Conservation (phyloP, 2,888 invertebrate species). For the Prosopocoilus inquinatus region DNA sequence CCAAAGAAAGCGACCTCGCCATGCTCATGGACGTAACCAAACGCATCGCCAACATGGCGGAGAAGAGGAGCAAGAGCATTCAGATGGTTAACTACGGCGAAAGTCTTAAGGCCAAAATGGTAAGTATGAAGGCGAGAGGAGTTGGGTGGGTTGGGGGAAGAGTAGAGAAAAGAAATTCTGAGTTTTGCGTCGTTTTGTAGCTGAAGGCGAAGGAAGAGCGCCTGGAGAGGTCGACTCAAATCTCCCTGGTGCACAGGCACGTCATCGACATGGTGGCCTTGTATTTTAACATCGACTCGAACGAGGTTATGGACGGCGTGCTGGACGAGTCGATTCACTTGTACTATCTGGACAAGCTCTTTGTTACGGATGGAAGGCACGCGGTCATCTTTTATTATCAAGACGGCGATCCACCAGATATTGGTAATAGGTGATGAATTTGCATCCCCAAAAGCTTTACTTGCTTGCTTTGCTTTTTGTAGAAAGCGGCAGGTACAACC, state of each 20-base stretch:
- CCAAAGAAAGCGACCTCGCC: neutral
- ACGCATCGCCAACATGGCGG: constrained; percentile 30
- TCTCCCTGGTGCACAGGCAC: constrained; percentile 61
- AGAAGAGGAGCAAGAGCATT: constrained; percentile 21
- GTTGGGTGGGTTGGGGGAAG: neutral
- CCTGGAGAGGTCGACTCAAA: constrained; percentile 45
- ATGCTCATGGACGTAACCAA: constrained; percentile 36
- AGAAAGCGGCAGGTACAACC: constrained; percentile 64
- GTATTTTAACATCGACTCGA: constrained; percentile 55
- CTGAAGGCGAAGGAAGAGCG: constrained; percentile 63
- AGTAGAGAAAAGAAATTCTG: neutral
- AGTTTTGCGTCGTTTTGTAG: constrained; percentile 45
- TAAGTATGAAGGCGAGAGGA: constrained; percentile 6
- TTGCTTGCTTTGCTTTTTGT: constrained; percentile 9
- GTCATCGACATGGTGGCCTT: constrained; percentile 66
- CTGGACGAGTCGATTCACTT: constrained; percentile 65
- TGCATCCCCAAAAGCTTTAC: neutral
- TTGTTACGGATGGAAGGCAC: constrained; percentile 57
- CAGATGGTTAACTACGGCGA: constrained; percentile 11
- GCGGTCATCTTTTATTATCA: constrained; percentile 69
- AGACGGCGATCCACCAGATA: constrained; percentile 61
- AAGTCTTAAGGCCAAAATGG: constrained; percentile 13
- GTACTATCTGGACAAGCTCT: constrained; percentile 61
- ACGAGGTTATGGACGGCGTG: constrained; percentile 67
- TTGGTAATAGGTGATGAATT: constrained; percentile 57